Conservation (phyloP, 53 echinoderm and acorn worm species). For the Stichopus horrens region DNA sequence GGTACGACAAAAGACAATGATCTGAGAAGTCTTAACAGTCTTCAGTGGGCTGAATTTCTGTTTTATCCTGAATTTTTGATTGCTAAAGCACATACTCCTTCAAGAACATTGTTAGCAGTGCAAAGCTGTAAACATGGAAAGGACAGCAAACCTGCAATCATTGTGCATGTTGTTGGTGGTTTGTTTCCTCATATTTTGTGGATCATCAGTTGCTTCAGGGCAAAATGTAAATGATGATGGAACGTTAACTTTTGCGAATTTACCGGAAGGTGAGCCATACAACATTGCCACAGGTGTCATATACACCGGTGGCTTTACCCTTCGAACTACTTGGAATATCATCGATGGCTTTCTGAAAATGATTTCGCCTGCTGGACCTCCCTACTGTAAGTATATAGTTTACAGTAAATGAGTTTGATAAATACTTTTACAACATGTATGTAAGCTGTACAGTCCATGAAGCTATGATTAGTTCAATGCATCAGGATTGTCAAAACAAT, state of each 20-base stretch:
- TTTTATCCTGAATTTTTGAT: no score
- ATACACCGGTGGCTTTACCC: constrained; percentile 64
- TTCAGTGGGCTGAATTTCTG: no score
- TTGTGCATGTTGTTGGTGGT: background rate
- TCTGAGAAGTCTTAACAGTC: no score
- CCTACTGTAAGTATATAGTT: constrained; percentile 73
- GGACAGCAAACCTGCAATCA: background rate
- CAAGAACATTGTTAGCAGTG: no score
- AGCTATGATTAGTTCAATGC: no score
- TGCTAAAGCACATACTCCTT: no score
- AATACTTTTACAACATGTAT: no score
- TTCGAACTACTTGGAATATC: constrained; percentile 80
- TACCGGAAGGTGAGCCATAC: constrained; percentile 63
- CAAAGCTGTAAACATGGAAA: no score
- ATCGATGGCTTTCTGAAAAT: constrained; percentile 75
- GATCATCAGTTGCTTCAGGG: background rate
- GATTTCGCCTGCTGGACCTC: constrained; percentile 80
- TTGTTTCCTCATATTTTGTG: background rate
- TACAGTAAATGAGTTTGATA: no score
- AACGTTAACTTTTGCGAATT: constrained; percentile 54
- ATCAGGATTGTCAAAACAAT: no score
- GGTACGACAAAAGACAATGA: no score
- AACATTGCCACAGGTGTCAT: constrained; percentile 45
- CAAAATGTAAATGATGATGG: constrained; percentile 50
- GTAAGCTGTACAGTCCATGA: no score